phyloP scores from a whole-genome alignment of 1,140 invertebrate species.

The Mactra quadrangularis region DNA sequence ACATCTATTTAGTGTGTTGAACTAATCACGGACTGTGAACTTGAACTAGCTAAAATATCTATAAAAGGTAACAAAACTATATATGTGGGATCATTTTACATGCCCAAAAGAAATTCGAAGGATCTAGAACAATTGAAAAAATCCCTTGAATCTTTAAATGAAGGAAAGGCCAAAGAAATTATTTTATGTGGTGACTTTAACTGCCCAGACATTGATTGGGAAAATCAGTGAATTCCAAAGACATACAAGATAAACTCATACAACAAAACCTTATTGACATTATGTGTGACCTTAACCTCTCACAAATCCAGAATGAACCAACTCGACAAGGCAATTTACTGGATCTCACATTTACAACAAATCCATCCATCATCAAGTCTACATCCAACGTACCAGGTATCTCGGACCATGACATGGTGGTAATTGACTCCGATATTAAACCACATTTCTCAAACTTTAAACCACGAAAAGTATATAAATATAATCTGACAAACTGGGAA shows the following conservation, averaged over 20 bases:
- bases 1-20: conserved; percentile 29
- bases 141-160: conserved; percentile 3
- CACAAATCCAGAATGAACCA: conserved; percentile 35
- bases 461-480: conserved; percentile 33
- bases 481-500: conserved; percentile 39
- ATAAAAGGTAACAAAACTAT: too few relatives aligned
- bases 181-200: conserved; percentile 13
- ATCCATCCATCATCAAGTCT: conserved; percentile 22
- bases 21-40: conserved; percentile 15
- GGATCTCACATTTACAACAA: conserved; percentile 39
- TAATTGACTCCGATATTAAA: conserved; percentile 43
- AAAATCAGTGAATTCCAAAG: background rate
- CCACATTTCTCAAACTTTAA: conserved; percentile 3
- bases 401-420: conserved; percentile 21
- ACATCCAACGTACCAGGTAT: conserved; percentile 26
- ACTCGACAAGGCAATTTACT: conserved; percentile 33
- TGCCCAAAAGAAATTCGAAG: background rate
- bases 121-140: conserved; percentile 4
- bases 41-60: too few relatives aligned
- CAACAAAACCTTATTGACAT: conserved; percentile 9
- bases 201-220: background rate
- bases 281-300: conserved; percentile 8
- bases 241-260: background rate
- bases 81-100: conserved; percentile 1
- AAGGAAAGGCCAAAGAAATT: background rate